Percentiles rank a stretch among this genome's conserved stretches.
Conservation (phyloP, 2,113 vertebrate genomes). For the Ceyx cyanopectus region DNA sequence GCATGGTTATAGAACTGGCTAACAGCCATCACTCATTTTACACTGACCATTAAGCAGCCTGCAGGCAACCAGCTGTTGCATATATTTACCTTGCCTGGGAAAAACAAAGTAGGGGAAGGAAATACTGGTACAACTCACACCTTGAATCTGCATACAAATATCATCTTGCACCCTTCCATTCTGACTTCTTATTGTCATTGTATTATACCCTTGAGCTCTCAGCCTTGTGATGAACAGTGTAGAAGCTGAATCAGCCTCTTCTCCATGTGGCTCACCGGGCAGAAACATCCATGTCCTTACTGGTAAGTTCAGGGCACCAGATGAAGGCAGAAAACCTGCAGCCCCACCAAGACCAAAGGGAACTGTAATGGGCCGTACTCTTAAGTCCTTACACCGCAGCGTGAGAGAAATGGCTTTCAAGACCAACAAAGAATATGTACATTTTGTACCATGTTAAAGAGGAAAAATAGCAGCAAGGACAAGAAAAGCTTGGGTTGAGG, state of each 20-base stretch:
- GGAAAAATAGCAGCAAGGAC: neutral
- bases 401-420: neutral
- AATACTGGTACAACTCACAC: neutral
- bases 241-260: neutral
- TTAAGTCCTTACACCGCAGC: neutral
- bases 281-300: neutral
- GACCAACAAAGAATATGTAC: neutral
- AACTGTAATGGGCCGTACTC: neutral
- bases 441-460: neutral
- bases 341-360: neutral
- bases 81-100: neutral
- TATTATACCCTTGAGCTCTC: neutral
- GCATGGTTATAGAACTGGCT: neutral
- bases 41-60: slow-evolving; percentile 26
- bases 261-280: rapidly evolving
- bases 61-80: neutral
- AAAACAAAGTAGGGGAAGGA: neutral
- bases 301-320: neutral
- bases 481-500: slow-evolving; percentile 12
- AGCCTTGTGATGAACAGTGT: neutral
- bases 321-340: neutral
- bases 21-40: neutral
- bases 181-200: neutral
- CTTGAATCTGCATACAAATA: neutral
- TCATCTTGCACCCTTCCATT: neutral